phyloP scores from a whole-genome alignment of 2,797 vertebrate species.

The Hozukius guyotensis region DNA sequence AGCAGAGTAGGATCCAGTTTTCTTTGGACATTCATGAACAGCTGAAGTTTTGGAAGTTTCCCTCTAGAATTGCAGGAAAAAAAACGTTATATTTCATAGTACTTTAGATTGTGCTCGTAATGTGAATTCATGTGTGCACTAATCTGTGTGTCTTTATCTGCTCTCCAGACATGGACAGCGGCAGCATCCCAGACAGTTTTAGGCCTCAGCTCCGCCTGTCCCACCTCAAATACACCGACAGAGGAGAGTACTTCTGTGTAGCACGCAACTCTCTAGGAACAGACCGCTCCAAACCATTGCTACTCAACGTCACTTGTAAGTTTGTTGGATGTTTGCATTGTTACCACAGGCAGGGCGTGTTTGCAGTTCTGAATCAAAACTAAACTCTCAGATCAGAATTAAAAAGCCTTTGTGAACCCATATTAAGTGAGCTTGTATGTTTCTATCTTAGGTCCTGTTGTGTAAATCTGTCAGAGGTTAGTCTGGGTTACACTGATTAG shows the following conservation, averaged over 20 bases:
- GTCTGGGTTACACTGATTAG: constrained; percentile 13
- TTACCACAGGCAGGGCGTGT: background rate
- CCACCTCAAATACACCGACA: constrained; percentile 74
- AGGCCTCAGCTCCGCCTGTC: constrained; percentile 79
- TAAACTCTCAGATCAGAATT: background rate
- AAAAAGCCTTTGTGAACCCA: background rate
- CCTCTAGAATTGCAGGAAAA: background rate
- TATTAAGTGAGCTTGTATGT: background rate
- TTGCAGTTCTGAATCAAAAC: background rate
- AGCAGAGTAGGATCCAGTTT: background rate
- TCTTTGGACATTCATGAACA: background rate
- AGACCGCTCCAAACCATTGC: constrained; percentile 75
- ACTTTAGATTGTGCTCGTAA: background rate
- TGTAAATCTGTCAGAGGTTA: constrained; percentile 8
- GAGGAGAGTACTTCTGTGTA: constrained; percentile 83
- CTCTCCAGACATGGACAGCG: constrained; percentile 77
- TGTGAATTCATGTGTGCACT: background rate
- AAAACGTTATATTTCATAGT: background rate
- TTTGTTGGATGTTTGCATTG: background rate
- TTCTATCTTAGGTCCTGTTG: background rate
- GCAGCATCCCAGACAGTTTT: constrained; percentile 84
- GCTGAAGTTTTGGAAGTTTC: background rate
- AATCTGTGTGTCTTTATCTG: background rate
- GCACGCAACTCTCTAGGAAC: constrained; percentile 83
- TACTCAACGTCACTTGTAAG: constrained; percentile 83